Evolutionary conservation across 2,888 invertebrate genomes (phyloP), one percentile per base, ranked within the genome.

Genomic region (Dorcus hopei): DNA sequence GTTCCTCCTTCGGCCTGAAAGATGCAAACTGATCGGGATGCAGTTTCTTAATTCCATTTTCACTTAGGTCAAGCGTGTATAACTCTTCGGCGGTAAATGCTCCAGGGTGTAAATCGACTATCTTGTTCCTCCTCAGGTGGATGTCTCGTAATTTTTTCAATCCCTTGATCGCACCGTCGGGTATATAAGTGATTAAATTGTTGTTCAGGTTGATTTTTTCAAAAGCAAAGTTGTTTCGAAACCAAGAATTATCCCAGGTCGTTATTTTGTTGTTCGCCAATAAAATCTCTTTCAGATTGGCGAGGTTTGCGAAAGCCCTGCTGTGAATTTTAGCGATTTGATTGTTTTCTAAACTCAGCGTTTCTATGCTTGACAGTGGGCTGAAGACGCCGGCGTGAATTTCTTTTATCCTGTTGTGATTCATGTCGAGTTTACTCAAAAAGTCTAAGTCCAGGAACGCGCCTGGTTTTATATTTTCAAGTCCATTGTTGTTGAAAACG

Each of bases 271-370:
- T 63, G n/a, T 50, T 43, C 4, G 38, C 51, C 19, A 63, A 40
- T 33, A 38, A 41, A 3, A 63, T 16, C 14, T 59, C 50, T 42
- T 54, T 45, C 47, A 63, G 23, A 38, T 57, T 52, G 9, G 54
- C 58, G 33, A 63, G 11, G 40, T 63, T 53, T 5, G 49, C 42
- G 16, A 63, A 63, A 8, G 63, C 38, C 8, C 42, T 59, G 9
- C 49, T 49, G 43, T 52, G 52, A 33, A 63, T 55, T 55, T 54
- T 52, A 8, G 45, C 54, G n/a, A 63, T 57, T 14, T 16, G 42
- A 39, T 63, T 63, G n/a, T 52, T 41, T 7, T 26, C 49, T 8
- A 63, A 50, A 45, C 54, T 49, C 26, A 63, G 38, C 2, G 19
- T 59, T 26, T 47, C 40, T 41, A 63, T 43, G n/a, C 58, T 51